These are phyloP conservation scores for Emberiza fucata DNA, from an alignment of 2,113 vertebrate genomes.

Conservation along the genomic window DNA sequence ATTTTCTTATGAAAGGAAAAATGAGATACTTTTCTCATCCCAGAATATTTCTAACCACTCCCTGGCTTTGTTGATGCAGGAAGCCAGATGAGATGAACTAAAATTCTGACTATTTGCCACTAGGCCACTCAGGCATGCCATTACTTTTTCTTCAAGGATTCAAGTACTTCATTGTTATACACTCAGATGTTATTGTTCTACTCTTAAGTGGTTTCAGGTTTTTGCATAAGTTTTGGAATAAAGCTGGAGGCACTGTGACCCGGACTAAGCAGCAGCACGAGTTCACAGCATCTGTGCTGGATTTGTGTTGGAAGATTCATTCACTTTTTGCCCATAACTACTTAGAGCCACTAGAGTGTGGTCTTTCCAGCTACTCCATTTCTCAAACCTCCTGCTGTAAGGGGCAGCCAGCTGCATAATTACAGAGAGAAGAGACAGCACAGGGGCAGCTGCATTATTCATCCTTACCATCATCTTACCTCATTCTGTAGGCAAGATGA, in stretches of 20 bases:
- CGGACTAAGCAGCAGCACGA: neutral
- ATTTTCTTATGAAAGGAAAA: neutral
- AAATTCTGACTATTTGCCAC: neutral
- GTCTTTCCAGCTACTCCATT: neutral
- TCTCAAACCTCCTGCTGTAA: neutral
- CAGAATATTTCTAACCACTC: neutral
- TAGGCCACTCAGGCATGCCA: neutral
- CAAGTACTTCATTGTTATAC: neutral
- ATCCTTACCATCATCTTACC: neutral
- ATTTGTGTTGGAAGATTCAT: constrained; percentile 21
- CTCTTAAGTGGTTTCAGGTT: constrained; percentile 51
- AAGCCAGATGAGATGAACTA: neutral
- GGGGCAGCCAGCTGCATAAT: neutral
- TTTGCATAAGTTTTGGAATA: constrained; percentile 36
- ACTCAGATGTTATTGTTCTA: constrained; percentile 36
- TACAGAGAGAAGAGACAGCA: neutral
- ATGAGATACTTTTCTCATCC: neutral
- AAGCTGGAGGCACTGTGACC: constrained; percentile 7
- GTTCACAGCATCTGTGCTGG: constrained; percentile 18
- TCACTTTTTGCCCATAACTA: neutral
- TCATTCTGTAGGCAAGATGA: neutral
- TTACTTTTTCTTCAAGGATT: neutral
- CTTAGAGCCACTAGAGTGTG: neutral
- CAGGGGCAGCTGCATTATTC: neutral
- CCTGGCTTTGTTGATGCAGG: neutral